Evolutionary conservation across 2,888 invertebrate genomes (phyloP).

Genomic region (Buathra laborator): DNA sequence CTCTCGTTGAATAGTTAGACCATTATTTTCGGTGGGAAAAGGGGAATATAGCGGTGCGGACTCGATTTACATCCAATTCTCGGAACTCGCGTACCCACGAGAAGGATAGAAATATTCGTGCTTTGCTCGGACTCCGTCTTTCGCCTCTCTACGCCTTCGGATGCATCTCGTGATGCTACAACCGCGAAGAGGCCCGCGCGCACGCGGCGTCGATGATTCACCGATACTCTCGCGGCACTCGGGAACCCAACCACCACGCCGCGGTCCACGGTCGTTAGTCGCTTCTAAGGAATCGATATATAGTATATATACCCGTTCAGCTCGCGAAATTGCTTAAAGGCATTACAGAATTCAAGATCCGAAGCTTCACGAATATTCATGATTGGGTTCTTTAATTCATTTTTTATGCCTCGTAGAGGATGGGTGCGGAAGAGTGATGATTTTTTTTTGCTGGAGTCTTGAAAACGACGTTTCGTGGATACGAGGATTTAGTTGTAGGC

Average conservation of each 20-base stretch:
- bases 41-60: constrained; percentile 73
- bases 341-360: constrained; percentile 59
- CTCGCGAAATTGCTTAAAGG: constrained; percentile 14
- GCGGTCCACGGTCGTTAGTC: constrained; percentile 61
- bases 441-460: not conserved
- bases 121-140: constrained; percentile 25
- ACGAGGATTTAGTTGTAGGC: too few species aligned
- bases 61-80: constrained; percentile 74
- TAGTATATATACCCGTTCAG: constrained; percentile 28
- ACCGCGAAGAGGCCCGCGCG: constrained; percentile 54
- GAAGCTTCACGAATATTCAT: constrained; percentile 61
- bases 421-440: not conserved
- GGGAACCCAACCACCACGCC: constrained; percentile 50
- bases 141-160: constrained; percentile 18
- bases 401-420: not conserved
- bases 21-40: constrained; percentile 81
- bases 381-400: constrained; percentile 42
- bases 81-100: constrained; percentile 64
- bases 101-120: constrained; percentile 56
- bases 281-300: constrained; percentile 68
- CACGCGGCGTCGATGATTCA: constrained; percentile 69
- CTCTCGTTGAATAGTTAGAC: constrained; percentile 79
- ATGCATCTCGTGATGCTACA: constrained; percentile 60
- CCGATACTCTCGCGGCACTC: constrained; percentile 63
- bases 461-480: too few species aligned